phyloP scores from a whole-genome alignment of 2,888 invertebrate genomes.

The Hyppa rectilinea region DNA sequence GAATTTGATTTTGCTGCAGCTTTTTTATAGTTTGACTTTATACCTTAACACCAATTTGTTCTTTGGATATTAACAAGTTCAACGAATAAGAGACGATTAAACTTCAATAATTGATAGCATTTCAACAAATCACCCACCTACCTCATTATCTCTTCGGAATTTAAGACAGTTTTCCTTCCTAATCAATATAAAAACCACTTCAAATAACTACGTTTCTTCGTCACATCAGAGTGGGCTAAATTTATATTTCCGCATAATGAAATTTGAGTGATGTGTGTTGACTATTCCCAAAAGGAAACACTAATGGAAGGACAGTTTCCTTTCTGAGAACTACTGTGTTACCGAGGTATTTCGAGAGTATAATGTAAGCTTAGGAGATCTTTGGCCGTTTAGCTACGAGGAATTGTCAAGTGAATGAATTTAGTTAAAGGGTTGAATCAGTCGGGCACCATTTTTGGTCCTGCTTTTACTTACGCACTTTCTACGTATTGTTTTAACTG shows the following conservation, averaged over 20 bases:
- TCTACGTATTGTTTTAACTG: too few relatives aligned
- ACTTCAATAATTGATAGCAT: slow-evolving; percentile 7
- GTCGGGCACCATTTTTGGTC: not conserved
- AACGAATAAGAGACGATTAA: not conserved
- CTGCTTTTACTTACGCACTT: not conserved
- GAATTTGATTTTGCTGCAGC: not conserved
- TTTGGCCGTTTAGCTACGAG: slow-evolving; percentile 16
- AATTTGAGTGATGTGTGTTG: slow-evolving; percentile 76
- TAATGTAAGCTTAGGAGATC: slow-evolving; percentile 53
- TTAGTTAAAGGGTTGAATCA: not conserved
- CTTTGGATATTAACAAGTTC: not conserved
- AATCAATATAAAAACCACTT: slow-evolving; percentile 63
- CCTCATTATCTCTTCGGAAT: slow-evolving; percentile 31
- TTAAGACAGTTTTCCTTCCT: slow-evolving; percentile 33
- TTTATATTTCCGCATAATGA: slow-evolving; percentile 75
- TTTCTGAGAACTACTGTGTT: slow-evolving; percentile 72
- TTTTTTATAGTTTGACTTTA: not conserved
- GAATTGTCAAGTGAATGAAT: slow-evolving; percentile 19
- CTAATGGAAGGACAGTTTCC: slow-evolving; percentile 79
- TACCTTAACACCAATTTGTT: not conserved
- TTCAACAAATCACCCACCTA: slow-evolving; percentile 34
- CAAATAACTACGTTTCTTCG: slow-evolving; percentile 49
- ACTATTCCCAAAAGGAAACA: slow-evolving; percentile 75
- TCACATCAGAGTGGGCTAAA: slow-evolving; percentile 68
- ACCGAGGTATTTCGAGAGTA: slow-evolving; percentile 71